Evolutionary conservation across 35 echinoderm and acorn worm species (phyloP).

Genomic region (Antedon bifida): DNA sequence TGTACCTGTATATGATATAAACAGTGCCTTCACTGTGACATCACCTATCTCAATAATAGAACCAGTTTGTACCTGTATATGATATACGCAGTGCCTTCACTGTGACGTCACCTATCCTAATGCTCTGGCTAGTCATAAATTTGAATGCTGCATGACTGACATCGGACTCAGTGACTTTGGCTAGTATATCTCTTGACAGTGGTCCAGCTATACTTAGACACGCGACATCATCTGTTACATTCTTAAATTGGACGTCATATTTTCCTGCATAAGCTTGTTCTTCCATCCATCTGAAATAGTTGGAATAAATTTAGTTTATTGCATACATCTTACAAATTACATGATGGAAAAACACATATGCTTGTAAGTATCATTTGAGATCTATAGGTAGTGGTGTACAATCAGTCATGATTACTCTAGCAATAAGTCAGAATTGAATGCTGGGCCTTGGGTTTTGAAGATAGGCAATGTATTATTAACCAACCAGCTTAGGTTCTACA

Average conservation of each 20-base stretch:
- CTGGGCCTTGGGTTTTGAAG: too few species aligned
- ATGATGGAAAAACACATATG: too few species aligned
- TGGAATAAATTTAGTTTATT: too few species aligned
- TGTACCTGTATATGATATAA: slow-evolving; percentile 45
- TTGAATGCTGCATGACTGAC: slow-evolving; percentile 50
- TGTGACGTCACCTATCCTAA: slow-evolving; percentile 43
- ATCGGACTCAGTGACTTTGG: slow-evolving; percentile 40
- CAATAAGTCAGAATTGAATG: too few species aligned
- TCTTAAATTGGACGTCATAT: slow-evolving; percentile 47
- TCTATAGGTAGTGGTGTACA: too few species aligned
- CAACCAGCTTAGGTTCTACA: too few species aligned
- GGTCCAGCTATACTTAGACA: slow-evolving; percentile 66
- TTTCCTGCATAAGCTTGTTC: slow-evolving; percentile 38
- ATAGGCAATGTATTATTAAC: too few species aligned
- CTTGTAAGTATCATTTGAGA: too few species aligned
- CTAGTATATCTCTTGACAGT: slow-evolving; percentile 48
- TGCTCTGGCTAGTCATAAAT: slow-evolving; percentile 42
- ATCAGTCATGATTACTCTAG: too few species aligned
- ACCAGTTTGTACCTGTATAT: slow-evolving; percentile 75
- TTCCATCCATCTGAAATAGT: slow-evolving; percentile 60
- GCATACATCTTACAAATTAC: too few species aligned
- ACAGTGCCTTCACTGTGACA: slow-evolving; percentile 37
- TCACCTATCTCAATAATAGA: too few species aligned
- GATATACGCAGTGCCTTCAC: slow-evolving; percentile 61
- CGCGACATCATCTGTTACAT: slow-evolving; percentile 56